Base-by-base conservation (phyloP, 2,113 vertebrate species). In the Spermophilus dauricus region DNA sequence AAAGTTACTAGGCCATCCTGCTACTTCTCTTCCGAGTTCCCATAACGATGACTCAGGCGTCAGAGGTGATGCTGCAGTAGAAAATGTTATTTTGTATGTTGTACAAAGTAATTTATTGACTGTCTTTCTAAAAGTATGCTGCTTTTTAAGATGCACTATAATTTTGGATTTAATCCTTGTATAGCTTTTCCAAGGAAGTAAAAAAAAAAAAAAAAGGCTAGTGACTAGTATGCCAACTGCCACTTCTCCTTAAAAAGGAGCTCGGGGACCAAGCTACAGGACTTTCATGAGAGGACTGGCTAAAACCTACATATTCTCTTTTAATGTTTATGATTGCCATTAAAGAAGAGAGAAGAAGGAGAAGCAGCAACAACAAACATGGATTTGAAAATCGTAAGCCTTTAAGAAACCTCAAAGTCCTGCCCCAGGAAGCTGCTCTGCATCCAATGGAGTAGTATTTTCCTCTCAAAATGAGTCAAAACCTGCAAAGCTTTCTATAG, bases 121-220 rank as follows among this genome's bases (percentile, higher is more conserved):
- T 98, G 95, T 98, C 98, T 99, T 98, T 99, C 98, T 99, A 98
- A 98, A 98, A 97, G 97, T 98, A 99, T 99, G 98, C 99, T 99
- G 99, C 99, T 99, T 98, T 84, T 98, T 98, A 98, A 98, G 95
- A 98, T 99, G 98, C 98, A 99, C 98, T 99, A 98, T 99, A 97
- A 98, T 98, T 98, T 98, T 98, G 98, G 98, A 99, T 99, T 97
- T 98, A 99, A 99, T 99, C 98, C 98, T 98, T 98, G 58, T 98
- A 97, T 97, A 97, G 96, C 98, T 98, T 99, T 98, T 98, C 98
- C 97, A 98, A 98, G 98, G 98, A 98, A 98, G 98, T 98, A 97
- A 98, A 98, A 86, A 98, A 53, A 86, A 88, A 97, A 97, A 96
- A 88, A 91, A 97, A 97, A 96, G 91, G 97, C 96, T 98, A 85